phyloP scores from a whole-genome alignment of 2,888 invertebrate genomes.

The Erynnis tages region DNA sequence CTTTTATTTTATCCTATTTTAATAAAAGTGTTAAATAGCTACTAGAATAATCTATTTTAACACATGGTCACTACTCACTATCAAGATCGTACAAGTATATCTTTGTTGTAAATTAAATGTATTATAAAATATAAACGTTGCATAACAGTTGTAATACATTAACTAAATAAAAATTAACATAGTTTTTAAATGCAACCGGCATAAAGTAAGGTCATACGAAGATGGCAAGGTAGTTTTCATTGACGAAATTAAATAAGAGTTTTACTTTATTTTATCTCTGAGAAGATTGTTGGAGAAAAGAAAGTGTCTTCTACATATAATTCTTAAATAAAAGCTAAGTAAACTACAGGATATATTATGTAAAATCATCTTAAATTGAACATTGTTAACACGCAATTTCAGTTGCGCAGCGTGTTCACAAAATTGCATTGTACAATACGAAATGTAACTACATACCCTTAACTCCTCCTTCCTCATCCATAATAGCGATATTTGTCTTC shows the following conservation, averaged over 20 bases:
- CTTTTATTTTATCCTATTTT: no score
- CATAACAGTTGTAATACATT: neutral
- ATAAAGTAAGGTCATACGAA: neutral
- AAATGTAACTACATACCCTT: slow-evolving; percentile 51
- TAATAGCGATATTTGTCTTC: slow-evolving; percentile 32
- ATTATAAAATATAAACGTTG: neutral
- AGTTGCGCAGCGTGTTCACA: slow-evolving; percentile 20
- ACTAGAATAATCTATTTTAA: no score
- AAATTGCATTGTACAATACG: neutral
- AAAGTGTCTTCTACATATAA: neutral
- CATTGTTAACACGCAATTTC: slow-evolving; percentile 33
- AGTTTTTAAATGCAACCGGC: slow-evolving; percentile 5
- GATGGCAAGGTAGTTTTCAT: neutral
- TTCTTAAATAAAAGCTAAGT: no score
- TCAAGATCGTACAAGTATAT: no score
- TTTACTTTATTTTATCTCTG: neutral
- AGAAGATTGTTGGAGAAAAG: neutral
- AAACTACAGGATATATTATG: no score
- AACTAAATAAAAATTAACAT: neutral
- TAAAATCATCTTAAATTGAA: slow-evolving; percentile 8
- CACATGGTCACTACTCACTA: no score
- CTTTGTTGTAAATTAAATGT: no score
- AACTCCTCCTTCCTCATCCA: slow-evolving; percentile 62
- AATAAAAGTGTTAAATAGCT: no score
- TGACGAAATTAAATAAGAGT: neutral